Base-by-base conservation (phyloP, 2,888 invertebrate species). In the Tenthredo livida region DNA sequence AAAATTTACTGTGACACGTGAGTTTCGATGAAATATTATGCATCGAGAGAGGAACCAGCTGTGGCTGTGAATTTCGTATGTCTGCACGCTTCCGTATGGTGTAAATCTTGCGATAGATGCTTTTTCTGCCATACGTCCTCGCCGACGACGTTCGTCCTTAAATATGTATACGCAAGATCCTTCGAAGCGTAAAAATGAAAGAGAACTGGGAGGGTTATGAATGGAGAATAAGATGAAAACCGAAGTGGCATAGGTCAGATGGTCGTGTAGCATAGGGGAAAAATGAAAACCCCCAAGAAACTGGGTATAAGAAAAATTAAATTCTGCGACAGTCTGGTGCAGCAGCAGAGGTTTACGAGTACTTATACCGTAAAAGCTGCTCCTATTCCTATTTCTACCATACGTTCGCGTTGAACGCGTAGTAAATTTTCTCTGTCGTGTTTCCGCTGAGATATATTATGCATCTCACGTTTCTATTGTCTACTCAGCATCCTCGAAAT, bases 331-430 rank as follows among this genome's bases (percentile, higher is more conserved):
- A 83, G 67, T 25, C 1, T 21, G 72, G 65, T 4, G 50, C 61
- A 37, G 37, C 33, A n/a, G 33, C 37, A 43, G 84, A 65, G 78
- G 50, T 84, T 84, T 84, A 84, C 84, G 84, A 84, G 84, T 47
- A n/a, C n/a, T n/a, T n/a, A n/a, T n/a, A 58, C 78, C 65, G 78
- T 84, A 84, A 84, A 84, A 84, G 84, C 77, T 72, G 67, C 70
- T 70, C 29, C 40, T 37, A 29, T 37, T 40, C n/a, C 12, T 50
- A 7, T 17, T 10, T n/a, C 37, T 58, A 10, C 54, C 33, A 7
- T 40, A 21, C 33, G 37, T 50, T 61, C 61, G 21, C 75, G 75
- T 61, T 40, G 21, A 61, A 40, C 40, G 33, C 7, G 61, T 15
- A 61, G 80, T 61, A 80, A 61, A 80, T 80, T 61, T 80, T 80